Evolutionary conservation across 53 echinoderm and acorn worm species (phyloP), one percentile per base, ranked within the genome.

Genomic region (Echinarachnius parma): DNA sequence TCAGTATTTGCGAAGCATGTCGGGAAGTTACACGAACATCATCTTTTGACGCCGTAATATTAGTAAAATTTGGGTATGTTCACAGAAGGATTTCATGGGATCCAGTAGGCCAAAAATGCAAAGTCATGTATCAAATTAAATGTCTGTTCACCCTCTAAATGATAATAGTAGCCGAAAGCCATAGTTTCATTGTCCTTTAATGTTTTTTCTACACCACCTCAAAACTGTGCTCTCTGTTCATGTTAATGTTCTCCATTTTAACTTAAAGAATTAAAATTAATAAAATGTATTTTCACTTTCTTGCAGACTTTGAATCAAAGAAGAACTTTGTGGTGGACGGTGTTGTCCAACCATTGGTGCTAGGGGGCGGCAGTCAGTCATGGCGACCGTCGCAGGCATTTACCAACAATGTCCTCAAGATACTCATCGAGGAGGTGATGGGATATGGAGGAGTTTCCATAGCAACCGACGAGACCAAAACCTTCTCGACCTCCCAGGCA

Each of bases 371-470:
- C 45, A 57, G 35, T 27, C 9, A 37, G 26, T 72, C 74, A 72
- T 72, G 74, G 74, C 57, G 74, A 1, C 74, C 74, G n/a, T 55
- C 74, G 22, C 74, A 72, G 57, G 74, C 55, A 24, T 72, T 72
- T 57, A 72, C 74, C 57, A 57, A 72, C 39, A 34, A 72, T 0
- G 74, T 72, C 25, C 57, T 72, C 0, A 34, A 39, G 74, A 72
- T 72, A 1, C 57, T 72, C 5, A 34, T 72, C 16, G 2, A 72
- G 14, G 74, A 72, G 26, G 74, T 72, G 28, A 72, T 72, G 74
- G 74, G 74, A 36, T 72, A 56, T 26, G 26, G 19, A 35, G 56
- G 56, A 39, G 74, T 57, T 9, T 44, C 74, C 57, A 56, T 57
- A 72, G 57, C 42, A 37, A 72, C 56, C 14, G 74, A 72, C 28